phyloP scores from a whole-genome alignment of 2,113 vertebrate genomes.

The Pterocles gutturalis region DNA sequence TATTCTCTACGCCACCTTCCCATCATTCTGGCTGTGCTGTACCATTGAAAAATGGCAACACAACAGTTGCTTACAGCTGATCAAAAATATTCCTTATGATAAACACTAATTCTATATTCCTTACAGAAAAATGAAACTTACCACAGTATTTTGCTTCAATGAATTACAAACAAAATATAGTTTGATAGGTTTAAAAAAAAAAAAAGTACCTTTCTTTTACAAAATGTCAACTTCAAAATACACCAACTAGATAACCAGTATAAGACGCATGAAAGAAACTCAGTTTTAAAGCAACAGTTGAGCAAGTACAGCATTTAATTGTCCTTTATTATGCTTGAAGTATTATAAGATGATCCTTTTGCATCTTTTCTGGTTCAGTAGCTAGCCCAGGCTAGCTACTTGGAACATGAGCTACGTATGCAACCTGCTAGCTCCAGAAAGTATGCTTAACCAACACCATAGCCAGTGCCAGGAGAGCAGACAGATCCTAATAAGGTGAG shows the following conservation, averaged over 20 bases:
- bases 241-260: neutral
- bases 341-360: neutral
- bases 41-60: neutral
- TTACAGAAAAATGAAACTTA: neutral
- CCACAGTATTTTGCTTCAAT: neutral
- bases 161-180: neutral
- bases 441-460: rapidly evolving
- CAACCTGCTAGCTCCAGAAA: neutral
- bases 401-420: rapidly evolving
- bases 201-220: neutral
- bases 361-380: neutral
- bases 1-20: neutral
- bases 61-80: neutral
- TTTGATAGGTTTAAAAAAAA: neutral
- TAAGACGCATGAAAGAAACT: neutral
- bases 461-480: neutral
- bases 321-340: neutral
- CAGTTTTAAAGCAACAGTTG: neutral
- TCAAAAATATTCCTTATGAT: neutral
- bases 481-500: neutral
- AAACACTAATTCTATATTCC: neutral
- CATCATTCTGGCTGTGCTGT: neutral
- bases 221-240: neutral
- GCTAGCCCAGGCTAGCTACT: neutral
- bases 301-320: neutral